phyloP scores from a whole-genome alignment of 2,113 vertebrate genomes.

The Daubentonia madagascariensis region DNA sequence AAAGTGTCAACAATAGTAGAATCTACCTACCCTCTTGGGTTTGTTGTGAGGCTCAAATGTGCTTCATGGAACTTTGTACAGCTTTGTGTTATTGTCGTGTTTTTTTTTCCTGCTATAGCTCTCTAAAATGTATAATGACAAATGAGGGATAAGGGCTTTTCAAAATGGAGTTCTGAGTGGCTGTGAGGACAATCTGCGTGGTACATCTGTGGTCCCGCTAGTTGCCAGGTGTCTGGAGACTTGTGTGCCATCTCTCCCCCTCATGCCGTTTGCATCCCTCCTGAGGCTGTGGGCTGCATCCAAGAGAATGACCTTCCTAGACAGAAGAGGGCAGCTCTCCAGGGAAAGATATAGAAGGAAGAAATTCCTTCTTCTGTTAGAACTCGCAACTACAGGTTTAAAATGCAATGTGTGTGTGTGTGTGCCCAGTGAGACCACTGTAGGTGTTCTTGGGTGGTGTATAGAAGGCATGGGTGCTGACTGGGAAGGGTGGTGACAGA shows the following conservation, averaged over 20 bases:
- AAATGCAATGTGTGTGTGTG: fast-evolving
- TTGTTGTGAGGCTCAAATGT: not conserved
- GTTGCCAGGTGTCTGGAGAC: not conserved
- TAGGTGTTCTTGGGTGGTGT: not conserved
- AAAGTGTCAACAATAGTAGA: not conserved
- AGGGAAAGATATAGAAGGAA: not conserved
- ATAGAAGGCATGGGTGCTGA: not conserved
- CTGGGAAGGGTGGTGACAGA: not conserved
- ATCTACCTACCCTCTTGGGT: fast-evolving
- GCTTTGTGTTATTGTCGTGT: no score
- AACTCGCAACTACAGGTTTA: not conserved
- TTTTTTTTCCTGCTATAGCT: no score
- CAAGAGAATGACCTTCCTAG: not conserved
- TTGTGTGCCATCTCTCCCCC: fast-evolving
- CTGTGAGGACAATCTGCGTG: not conserved
- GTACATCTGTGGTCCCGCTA: fast-evolving
- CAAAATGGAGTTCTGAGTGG: not conserved
- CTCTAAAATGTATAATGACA: not conserved
- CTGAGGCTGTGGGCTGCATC: not conserved
- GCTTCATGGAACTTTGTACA: not conserved
- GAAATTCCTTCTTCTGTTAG: not conserved
- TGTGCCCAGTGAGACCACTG: not conserved
- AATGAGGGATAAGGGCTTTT: not conserved
- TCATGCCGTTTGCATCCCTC: not conserved
- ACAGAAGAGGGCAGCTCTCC: not conserved